Base-by-base conservation (phyloP, 1,140 invertebrate species). In the Dendrolimus kikuchii region DNA sequence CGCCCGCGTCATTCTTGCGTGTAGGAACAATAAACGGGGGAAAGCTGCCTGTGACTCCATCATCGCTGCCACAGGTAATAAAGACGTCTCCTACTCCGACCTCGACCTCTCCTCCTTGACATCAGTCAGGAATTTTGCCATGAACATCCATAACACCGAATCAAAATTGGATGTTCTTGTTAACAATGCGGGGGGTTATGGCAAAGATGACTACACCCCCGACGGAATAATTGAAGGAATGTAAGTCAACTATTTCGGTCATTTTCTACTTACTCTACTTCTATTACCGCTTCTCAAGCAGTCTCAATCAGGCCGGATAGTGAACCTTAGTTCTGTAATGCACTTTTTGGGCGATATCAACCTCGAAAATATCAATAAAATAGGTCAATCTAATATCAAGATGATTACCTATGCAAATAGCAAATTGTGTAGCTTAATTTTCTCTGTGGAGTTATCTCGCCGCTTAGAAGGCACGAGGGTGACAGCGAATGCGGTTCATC, bases 231-330 rank as follows among this genome's bases (percentile, higher is more conserved):
- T 96, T 73, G 79, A 92, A 55, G 93, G 92, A 1, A 95, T 95
- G 92, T 94, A 93, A 36, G 93, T 93, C 0, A 98, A 98, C 85
- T 92, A 96, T 73, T 95, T 95, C 72, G 94, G 94, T 0, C 94
- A 93, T 37, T 96, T 96, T 72, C 86, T 96, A 2, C 78, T 97
- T 6, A 96, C 95, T 2, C 85, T 86, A 68, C 77, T 91, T 46
- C 77, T 91, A 10, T 86, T 90, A 36, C 95, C 94, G 60, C 71
- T 95, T 38, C 68, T 97, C 56, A 96, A 95, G 23, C 1, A 23
- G 23, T 23, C 23, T 23, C 23, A 23, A 23, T 23, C 23, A 23
- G 23, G 23, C 23, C 23, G 23, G 23, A 23, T 23, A 23, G 23
- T 23, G 23, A 23, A 23, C 23, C 23, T 23, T 23, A 23, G 23